phyloP scores from a whole-genome alignment of 2,797 vertebrate species.

The Lerista edwardsae region DNA sequence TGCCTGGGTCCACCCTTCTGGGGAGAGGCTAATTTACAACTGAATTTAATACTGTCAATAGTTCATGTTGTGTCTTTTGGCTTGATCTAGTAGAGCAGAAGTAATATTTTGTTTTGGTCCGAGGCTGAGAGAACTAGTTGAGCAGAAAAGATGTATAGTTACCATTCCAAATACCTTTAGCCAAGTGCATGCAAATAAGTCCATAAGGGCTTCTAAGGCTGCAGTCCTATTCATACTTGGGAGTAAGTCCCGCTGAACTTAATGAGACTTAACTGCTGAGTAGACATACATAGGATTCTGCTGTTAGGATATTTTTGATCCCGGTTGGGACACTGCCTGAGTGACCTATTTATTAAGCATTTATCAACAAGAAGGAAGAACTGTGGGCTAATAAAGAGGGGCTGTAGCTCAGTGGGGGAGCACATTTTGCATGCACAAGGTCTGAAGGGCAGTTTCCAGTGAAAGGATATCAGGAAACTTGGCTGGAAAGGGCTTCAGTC shows the following conservation, averaged over 20 bases:
- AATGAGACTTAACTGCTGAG: too few relatives aligned
- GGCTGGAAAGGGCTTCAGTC: not conserved
- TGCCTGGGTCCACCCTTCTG: not conserved
- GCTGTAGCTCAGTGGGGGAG: not conserved
- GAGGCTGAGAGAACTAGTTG: not conserved
- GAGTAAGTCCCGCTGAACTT: too few relatives aligned
- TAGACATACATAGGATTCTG: too few relatives aligned
- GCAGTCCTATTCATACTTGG: too few relatives aligned
- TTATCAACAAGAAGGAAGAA: not conserved
- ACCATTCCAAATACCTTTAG: not conserved
- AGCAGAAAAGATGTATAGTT: not conserved
- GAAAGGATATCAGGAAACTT: not conserved
- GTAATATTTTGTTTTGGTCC: not conserved
- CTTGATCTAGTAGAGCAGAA: not conserved
- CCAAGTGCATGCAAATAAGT: not conserved
- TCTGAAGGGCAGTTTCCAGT: not conserved
- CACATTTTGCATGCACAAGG: not conserved
- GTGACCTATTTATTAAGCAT: not conserved
- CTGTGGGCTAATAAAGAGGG: not conserved
- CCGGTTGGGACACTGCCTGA: not conserved
- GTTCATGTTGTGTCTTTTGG: not conserved
- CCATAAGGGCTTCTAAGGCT: not conserved
- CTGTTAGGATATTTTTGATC: not conserved
- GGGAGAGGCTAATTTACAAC: not conserved
- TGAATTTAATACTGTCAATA: not conserved